These are phyloP conservation scores for Phallusia fumigata DNA, from an alignment of 23 tunicate species.

Conservation along the genomic window DNA sequence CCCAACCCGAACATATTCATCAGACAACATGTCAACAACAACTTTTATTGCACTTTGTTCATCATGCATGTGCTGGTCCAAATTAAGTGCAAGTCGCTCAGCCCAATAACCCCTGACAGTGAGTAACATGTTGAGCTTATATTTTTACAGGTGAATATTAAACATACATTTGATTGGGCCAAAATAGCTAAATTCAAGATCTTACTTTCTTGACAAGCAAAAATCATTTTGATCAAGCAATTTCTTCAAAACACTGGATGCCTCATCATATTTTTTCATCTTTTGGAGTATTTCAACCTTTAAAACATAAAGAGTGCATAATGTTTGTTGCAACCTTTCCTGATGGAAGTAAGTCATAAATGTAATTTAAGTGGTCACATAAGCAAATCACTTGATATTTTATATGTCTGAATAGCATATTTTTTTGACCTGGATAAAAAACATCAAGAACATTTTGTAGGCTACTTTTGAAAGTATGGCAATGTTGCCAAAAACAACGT, in stretches of 20 bases:
- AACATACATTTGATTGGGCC: not conserved
- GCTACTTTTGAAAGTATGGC: no score
- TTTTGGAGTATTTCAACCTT: slow-evolving; percentile 72
- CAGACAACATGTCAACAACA: slow-evolving; percentile 23
- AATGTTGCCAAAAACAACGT: no score
- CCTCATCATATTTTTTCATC: slow-evolving; percentile 52
- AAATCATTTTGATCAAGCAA: slow-evolving; percentile 45
- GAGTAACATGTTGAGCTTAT: no score
- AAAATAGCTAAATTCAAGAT: not conserved
- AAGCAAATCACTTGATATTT: no score
- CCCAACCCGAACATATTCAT: slow-evolving; percentile 58
- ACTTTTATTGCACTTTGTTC: slow-evolving; percentile 37
- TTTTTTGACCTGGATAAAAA: no score
- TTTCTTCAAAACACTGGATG: slow-evolving; percentile 31
- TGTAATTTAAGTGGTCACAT: no score
- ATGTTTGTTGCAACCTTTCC: not conserved
- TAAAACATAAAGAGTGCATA: not conserved
- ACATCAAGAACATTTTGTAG: no score
- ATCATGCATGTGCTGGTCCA: slow-evolving; percentile 73
- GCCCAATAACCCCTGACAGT: slow-evolving; percentile 68
- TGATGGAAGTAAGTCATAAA: not conserved
- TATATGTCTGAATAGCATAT: no score
- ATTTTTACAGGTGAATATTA: no score
- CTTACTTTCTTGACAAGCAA: slow-evolving; percentile 53
- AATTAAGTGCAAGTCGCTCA: slow-evolving; percentile 72